phyloP scores from a whole-genome alignment of 1,140 invertebrate genomes.

The Drosophila melanogaster region Release_6_plus_ISO1_MT NT_033779.5:606001-606500 shows the following conservation, averaged over 20 bases:
- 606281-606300: constrained; percentile 62
- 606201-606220: constrained; percentile 83
- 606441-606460: no score
- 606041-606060: constrained; percentile 63
- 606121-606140: constrained; percentile 2
- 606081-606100: constrained; percentile 26
- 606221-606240: constrained; percentile 79
- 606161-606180: constrained; percentile 56
- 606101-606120: not conserved
- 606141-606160: constrained; percentile 14
- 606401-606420: no score
- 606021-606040: constrained; percentile 58
- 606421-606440: no score
- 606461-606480: constrained; percentile 7
- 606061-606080: constrained; percentile 61
- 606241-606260: constrained; percentile 65
- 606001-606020: constrained; percentile 54
- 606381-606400: no score
- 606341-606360: no score
- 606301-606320: constrained; percentile 3
- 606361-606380: no score
- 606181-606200: constrained; percentile 79
- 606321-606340: not conserved
- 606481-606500: constrained; percentile 33
- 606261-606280: constrained; percentile 64